Evolutionary conservation across 2,797 vertebrate genomes (phyloP).

Genomic region (Molothrus aeneus): DNA sequence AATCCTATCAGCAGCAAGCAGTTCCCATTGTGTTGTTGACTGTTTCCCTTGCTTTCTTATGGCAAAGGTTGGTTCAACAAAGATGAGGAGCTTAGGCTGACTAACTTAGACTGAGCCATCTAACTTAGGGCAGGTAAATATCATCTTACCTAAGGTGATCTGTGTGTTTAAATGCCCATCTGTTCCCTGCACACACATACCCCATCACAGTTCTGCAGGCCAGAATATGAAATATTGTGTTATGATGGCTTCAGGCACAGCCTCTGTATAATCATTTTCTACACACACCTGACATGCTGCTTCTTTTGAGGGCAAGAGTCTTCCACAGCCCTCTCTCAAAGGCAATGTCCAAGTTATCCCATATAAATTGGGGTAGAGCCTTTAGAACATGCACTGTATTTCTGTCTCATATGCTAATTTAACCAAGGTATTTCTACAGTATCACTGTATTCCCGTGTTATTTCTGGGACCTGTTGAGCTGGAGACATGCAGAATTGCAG

Average conservation of each 20-base stretch:
- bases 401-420: background rate
- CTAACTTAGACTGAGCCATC: background rate
- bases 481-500: background rate
- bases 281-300: background rate
- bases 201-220: background rate
- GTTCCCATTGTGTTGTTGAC: background rate
- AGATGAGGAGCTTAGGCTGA: background rate
- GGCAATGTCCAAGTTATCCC: background rate
- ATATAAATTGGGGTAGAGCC: background rate
- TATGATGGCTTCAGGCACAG: background rate
- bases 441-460: background rate
- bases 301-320: background rate
- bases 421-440: background rate
- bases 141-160: background rate
- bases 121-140: constrained; percentile 13
- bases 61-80: background rate
- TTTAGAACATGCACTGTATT: background rate
- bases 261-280: background rate
- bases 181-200: background rate
- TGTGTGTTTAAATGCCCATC: background rate
- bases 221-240: background rate
- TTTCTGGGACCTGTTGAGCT: background rate
- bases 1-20: background rate
- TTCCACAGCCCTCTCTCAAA: background rate
- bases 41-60: background rate